Percentiles rank a stretch among this genome's conserved stretches.
Evolutionary conservation across 1,140 invertebrate genomes (phyloP).

Genomic region (Drosophila sp.): DNA sequence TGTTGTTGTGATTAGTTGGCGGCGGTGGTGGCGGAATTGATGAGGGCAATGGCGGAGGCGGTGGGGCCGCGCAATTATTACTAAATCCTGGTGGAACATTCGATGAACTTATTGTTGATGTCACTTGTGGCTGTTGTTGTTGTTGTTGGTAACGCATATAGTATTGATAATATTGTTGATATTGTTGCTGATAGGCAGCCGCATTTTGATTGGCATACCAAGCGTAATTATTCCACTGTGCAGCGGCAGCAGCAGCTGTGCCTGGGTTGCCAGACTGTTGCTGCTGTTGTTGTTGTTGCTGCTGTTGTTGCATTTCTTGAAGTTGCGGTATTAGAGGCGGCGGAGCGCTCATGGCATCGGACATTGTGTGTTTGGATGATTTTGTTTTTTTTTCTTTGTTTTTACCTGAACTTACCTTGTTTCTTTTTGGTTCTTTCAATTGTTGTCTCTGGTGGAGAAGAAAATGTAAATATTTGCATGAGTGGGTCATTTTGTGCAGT

Average conservation of each 20-base stretch:
- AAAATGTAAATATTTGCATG: background rate
- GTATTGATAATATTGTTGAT: slow-evolving; percentile 79
- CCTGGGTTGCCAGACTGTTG: slow-evolving; percentile 48
- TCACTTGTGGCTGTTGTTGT: slow-evolving; percentile 64
- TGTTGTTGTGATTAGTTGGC: slow-evolving; percentile 42
- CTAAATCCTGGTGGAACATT: slow-evolving; percentile 81
- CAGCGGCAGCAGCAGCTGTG: slow-evolving; percentile 27
- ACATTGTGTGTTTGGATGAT: slow-evolving; percentile 50
- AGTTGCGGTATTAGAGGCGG: slow-evolving; percentile 76
- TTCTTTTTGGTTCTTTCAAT: slow-evolving; percentile 12
- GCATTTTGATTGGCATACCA: slow-evolving; percentile 73
- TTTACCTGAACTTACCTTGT: slow-evolving; percentile 72
- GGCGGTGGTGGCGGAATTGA: slow-evolving; percentile 71
- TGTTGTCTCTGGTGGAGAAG: background rate
- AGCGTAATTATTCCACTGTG: slow-evolving; percentile 69
- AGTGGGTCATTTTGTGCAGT: slow-evolving; percentile 11
- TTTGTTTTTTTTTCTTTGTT: slow-evolving; percentile 25
- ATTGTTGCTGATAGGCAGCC: slow-evolving; percentile 72
- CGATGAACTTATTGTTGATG: slow-evolving; percentile 64
- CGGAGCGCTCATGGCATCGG: slow-evolving; percentile 74
- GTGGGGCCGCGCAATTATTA: slow-evolving; percentile 64
- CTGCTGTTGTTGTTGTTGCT: slow-evolving; percentile 65
- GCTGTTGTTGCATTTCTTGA: slow-evolving; percentile 79
- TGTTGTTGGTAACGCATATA: slow-evolving; percentile 76
- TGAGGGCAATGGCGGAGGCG: slow-evolving; percentile 69